Percentiles rank a stretch among this genome's conserved stretches.
phyloP scores from a whole-genome alignment of 2,113 vertebrate species.

The Hippocampus comes region DNA sequence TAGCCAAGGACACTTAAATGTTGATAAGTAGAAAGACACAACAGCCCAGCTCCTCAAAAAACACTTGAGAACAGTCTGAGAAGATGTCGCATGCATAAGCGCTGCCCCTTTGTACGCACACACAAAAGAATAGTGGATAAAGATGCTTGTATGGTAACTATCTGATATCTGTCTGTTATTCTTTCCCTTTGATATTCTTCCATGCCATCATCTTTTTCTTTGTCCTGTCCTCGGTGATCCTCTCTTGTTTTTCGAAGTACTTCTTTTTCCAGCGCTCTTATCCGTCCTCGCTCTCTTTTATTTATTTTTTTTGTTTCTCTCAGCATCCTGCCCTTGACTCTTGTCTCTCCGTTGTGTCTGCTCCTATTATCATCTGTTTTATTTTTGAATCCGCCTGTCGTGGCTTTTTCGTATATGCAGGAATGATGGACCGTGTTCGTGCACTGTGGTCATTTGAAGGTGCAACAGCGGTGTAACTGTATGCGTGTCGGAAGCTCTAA shows the following conservation, averaged over 20 bases:
- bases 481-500: not conserved
- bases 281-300: not conserved
- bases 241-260: not conserved
- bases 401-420: not conserved
- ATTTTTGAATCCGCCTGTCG: not conserved
- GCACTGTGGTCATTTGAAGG: not conserved
- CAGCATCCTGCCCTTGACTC: slow-evolving; percentile 3
- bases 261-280: not conserved
- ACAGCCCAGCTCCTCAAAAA: slow-evolving; percentile 39
- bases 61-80: slow-evolving; percentile 35
- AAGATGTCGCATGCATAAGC: slow-evolving; percentile 19
- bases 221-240: slow-evolving; percentile 4
- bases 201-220: slow-evolving; percentile 1
- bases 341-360: slow-evolving; percentile 8
- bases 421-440: not conserved
- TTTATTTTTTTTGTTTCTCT: too few relatives aligned
- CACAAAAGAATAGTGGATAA: slow-evolving; percentile 8
- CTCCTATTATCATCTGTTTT: not conserved
- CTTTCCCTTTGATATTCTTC: slow-evolving; percentile 1
- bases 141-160: slow-evolving; percentile 1
- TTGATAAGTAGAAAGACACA: slow-evolving; percentile 54
- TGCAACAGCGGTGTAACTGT: not conserved
- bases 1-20: slow-evolving; percentile 47
- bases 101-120: not conserved
- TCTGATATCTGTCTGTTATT: slow-evolving; percentile 9